These are phyloP conservation scores for Musca domestica DNA, from an alignment of 1,140 invertebrate species.

Conservation along the genomic window DNA sequence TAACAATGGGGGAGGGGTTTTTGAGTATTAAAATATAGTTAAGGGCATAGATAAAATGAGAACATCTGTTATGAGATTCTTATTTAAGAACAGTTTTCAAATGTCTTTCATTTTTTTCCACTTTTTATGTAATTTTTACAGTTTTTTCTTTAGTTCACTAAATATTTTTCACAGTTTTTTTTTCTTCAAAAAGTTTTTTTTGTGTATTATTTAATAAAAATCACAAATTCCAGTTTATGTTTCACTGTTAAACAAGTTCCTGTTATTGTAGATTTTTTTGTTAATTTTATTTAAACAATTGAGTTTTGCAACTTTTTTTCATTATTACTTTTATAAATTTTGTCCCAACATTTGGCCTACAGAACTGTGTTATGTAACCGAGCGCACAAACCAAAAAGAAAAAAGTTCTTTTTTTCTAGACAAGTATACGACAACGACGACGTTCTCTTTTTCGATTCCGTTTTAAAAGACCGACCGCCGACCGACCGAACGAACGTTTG, in stretches of 20 bases:
- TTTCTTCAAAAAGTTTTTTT: background rate
- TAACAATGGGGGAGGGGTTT: too few relatives aligned
- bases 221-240: background rate
- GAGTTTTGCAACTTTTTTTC: background rate
- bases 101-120: too few relatives aligned
- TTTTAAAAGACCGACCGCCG: too few relatives aligned
- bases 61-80: too few relatives aligned
- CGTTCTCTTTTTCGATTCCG: too few relatives aligned
- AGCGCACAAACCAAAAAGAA: constrained; percentile 8
- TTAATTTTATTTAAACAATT: background rate
- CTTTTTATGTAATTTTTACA: background rate
- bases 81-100: too few relatives aligned
- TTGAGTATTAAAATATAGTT: too few relatives aligned
- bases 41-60: too few relatives aligned
- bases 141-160: background rate
- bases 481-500: too few relatives aligned
- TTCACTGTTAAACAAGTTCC: background rate
- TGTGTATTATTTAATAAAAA: background rate
- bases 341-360: constrained; percentile 9
- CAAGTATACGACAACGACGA: background rate
- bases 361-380: constrained; percentile 18
- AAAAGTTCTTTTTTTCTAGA: background rate
- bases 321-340: background rate
- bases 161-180: background rate
- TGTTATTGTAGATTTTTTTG: background rate